phyloP scores from a whole-genome alignment of 2,797 vertebrate genomes.

The Amblyraja radiata region DNA sequence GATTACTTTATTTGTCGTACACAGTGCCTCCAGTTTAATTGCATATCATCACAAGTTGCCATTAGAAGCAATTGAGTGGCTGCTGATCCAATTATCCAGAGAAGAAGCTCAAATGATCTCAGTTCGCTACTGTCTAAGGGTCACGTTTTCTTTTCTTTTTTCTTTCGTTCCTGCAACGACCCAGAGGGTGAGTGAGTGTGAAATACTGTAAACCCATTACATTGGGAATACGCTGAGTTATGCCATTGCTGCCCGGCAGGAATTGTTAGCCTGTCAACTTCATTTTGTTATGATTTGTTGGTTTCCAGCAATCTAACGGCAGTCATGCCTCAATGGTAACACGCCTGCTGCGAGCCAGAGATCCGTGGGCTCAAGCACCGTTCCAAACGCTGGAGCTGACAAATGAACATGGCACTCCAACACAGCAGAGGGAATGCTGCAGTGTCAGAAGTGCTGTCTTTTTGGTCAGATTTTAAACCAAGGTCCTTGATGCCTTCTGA shows the following conservation, averaged over 20 bases:
- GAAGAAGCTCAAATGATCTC: conserved; percentile 17
- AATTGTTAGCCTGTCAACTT: neutral
- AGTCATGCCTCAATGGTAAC: neutral
- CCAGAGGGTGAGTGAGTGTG: neutral
- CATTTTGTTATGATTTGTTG: neutral
- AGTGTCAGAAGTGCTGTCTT: neutral
- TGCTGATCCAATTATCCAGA: conserved; percentile 28
- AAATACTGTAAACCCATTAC: neutral
- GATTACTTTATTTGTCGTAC: conserved; percentile 33
- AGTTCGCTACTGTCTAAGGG: conserved; percentile 1
- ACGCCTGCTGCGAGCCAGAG: neutral
- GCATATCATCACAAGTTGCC: conserved; percentile 16
- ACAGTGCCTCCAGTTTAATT: conserved; percentile 33
- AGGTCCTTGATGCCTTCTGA: neutral
- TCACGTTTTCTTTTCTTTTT: conserved; percentile 19
- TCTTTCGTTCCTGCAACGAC: neutral
- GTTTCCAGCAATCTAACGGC: neutral
- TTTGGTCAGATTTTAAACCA: neutral
- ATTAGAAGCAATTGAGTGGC: conserved; percentile 32
- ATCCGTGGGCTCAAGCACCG: neutral
- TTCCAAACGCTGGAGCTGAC: neutral
- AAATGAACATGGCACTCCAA: neutral
- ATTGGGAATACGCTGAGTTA: neutral
- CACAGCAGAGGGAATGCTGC: neutral
- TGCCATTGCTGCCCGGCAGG: neutral